Conservation (phyloP, 2,797 vertebrate species). For the Falco novaeseelandiae region DNA sequence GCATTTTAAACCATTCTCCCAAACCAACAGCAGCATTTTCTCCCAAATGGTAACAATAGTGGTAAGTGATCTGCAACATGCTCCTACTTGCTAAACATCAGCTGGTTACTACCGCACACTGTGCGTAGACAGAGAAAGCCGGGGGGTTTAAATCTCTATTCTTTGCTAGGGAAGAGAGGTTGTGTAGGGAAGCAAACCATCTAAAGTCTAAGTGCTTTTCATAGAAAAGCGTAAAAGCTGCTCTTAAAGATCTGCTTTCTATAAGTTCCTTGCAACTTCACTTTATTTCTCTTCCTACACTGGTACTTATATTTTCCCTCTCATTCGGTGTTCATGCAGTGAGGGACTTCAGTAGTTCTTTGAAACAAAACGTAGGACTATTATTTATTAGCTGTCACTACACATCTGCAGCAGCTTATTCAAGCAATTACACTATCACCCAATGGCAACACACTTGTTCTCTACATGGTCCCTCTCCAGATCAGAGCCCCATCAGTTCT, state of each 20-base stretch:
- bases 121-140: background rate
- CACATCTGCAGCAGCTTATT: background rate
- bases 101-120: background rate
- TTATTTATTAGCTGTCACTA: background rate
- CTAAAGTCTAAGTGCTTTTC: background rate
- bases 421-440: background rate
- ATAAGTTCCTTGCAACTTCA: background rate
- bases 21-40: background rate
- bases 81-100: background rate
- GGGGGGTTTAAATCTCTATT: background rate
- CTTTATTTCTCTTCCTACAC: background rate
- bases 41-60: accelerated
- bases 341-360: background rate
- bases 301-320: background rate
- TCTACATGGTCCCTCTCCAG: background rate
- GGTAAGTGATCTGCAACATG: background rate
- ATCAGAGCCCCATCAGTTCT: background rate
- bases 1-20: background rate
- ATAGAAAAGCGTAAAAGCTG: background rate
- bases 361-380: background rate
- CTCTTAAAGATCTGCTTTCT: background rate
- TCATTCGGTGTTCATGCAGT: background rate
- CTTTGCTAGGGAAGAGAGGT: background rate
- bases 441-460: background rate
- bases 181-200: background rate